phyloP scores from a whole-genome alignment of 2,888 invertebrate genomes.

The Ryuthela nishihirai region DNA sequence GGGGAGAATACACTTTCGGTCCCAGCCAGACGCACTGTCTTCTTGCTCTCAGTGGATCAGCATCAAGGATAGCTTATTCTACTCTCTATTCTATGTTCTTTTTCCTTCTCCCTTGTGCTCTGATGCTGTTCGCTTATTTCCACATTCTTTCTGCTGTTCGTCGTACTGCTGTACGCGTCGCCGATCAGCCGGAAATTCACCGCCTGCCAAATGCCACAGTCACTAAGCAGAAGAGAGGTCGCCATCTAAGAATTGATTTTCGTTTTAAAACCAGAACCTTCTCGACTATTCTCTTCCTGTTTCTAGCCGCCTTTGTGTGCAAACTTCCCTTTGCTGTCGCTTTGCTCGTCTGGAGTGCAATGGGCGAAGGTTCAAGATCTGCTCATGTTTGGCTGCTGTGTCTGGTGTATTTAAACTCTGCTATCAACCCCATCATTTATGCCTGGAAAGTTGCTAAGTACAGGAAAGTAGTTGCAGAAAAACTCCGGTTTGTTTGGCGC shows the following conservation, averaged over 20 bases:
- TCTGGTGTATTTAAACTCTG: conserved; percentile 45
- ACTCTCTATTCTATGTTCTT: conserved; percentile 28
- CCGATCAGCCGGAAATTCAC: conserved; percentile 40
- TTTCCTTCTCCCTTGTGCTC: conserved; percentile 44
- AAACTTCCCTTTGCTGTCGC: conserved; percentile 45
- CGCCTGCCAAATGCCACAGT: not conserved
- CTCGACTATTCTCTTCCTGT: conserved; percentile 46
- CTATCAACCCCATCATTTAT: conserved; percentile 47
- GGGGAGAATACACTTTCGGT: conserved; percentile 6
- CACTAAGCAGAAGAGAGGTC: not conserved
- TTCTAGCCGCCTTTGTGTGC: conserved; percentile 43
- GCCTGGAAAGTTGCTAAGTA: conserved; percentile 45
- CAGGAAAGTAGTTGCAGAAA: conserved; percentile 11
- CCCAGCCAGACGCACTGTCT: conserved; percentile 43
- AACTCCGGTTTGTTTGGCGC: not conserved
- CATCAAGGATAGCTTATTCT: conserved; percentile 38
- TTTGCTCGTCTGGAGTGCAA: conserved; percentile 37
- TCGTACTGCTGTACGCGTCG: conserved; percentile 41
- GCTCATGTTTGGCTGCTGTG: conserved; percentile 40
- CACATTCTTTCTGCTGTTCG: conserved; percentile 45
- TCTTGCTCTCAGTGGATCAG: conserved; percentile 4
- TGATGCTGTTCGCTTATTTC: conserved; percentile 44
- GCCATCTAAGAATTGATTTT: conserved; percentile 42
- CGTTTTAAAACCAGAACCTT: conserved; percentile 47
- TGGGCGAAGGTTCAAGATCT: conserved; percentile 4